These are phyloP conservation scores for Dicrurus megarhynchus DNA, from an alignment of 2,113 vertebrate species.

Conservation along the genomic window DNA sequence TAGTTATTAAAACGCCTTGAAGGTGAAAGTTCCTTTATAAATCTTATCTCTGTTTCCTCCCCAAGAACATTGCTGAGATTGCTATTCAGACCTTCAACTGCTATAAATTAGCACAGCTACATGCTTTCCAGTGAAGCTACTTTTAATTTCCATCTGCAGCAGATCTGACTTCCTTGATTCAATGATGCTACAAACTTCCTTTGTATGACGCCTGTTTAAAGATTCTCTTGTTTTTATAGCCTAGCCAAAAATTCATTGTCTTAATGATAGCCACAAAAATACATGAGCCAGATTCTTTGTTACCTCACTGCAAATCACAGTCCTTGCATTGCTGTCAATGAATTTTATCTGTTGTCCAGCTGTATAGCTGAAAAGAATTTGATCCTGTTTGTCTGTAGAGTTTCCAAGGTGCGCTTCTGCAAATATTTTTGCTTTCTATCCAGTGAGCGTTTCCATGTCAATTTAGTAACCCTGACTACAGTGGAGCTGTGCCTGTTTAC, in stretches of 20 bases:
- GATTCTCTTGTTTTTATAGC: not conserved
- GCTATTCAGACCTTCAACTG: not conserved
- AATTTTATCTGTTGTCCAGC: not conserved
- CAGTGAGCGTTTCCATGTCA: not conserved
- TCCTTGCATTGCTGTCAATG: not conserved
- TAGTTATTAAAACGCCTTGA: not conserved
- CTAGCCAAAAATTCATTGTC: not conserved
- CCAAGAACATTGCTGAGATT: not conserved
- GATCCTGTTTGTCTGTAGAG: not conserved
- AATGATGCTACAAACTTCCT: not conserved
- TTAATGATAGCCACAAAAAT: not conserved
- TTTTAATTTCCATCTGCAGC: not conserved
- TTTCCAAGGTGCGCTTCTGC: not conserved
- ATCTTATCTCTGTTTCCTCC: not conserved
- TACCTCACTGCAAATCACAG: not conserved
- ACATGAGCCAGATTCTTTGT: not conserved
- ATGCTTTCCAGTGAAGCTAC: not conserved
- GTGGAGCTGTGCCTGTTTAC: not conserved
- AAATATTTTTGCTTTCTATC: not conserved
- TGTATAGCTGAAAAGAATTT: not conserved
- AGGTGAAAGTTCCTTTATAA: not conserved
- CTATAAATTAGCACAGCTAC: not conserved
- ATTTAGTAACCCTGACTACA: not conserved
- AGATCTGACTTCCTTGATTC: not conserved
- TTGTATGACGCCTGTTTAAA: not conserved